Evolutionary conservation across 2,888 invertebrate species (phyloP).

Genomic region (Xylota segnis): DNA sequence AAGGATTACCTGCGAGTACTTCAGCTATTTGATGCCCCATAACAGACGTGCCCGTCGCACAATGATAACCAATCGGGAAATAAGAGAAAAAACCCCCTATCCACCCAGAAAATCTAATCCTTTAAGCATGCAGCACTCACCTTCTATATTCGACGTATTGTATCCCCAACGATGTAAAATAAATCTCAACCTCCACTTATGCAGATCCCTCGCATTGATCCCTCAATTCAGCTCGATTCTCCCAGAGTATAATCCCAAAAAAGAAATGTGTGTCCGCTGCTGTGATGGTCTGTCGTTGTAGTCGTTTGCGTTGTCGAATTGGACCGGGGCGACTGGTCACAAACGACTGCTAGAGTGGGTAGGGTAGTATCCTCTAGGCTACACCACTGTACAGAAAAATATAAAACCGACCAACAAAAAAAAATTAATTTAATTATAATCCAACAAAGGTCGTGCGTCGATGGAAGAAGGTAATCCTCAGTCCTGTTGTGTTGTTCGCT

Average conservation of each 20-base stretch:
- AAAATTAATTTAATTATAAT: conserved; percentile 67
- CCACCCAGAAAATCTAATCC: too few relatives aligned
- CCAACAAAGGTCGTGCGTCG: conserved; percentile 61
- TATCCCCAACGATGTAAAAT: conserved; percentile 58
- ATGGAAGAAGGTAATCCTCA: conserved; percentile 58
- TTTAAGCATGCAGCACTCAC: conserved; percentile 31
- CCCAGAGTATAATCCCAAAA: conserved; percentile 69
- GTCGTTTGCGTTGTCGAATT: neutral
- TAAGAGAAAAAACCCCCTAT: too few relatives aligned
- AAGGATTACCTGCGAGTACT: too few relatives aligned
- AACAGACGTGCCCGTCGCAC: too few relatives aligned
- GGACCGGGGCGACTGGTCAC: neutral
- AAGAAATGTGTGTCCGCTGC: neutral
- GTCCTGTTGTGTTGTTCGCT: conserved; percentile 40
- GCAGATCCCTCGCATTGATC: conserved; percentile 66
- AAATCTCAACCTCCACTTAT: conserved; percentile 46
- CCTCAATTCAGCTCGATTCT: conserved; percentile 28
- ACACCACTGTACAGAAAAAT: neutral
- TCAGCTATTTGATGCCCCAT: too few relatives aligned
- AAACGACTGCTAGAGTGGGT: neutral
- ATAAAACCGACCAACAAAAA: neutral
- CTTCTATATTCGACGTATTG: conserved; percentile 60
- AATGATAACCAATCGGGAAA: too few relatives aligned
- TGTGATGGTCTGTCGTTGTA: neutral
- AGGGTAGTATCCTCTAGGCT: conserved; percentile 17